Conservation (phyloP, 2,113 vertebrate genomes). For the Himantopus leucocephalus region DNA sequence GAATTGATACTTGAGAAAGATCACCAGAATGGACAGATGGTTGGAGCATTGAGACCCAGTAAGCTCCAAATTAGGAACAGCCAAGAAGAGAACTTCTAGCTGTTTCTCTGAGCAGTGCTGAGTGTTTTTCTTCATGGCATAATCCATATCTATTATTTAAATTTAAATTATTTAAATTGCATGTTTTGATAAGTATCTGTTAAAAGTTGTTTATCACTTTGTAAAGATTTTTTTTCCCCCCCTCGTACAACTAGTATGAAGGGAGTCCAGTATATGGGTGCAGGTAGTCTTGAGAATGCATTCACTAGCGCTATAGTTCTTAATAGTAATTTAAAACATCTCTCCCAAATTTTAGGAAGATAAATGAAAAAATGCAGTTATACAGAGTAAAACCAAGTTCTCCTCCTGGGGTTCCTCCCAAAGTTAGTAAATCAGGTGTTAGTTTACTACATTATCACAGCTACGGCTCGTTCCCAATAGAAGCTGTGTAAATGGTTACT, state of each 20-base stretch:
- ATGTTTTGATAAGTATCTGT: background rate
- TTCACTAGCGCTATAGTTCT: background rate
- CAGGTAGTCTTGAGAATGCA: background rate
- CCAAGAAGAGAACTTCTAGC: background rate
- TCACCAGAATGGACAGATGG: background rate
- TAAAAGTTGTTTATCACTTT: background rate
- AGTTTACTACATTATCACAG: background rate
- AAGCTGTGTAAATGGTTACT: background rate
- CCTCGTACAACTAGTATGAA: background rate
- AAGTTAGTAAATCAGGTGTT: background rate
- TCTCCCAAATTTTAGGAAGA: background rate
- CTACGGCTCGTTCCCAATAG: background rate
- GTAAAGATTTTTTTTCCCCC: background rate
- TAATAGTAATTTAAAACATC: background rate
- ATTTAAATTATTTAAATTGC: background rate
- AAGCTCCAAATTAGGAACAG: background rate
- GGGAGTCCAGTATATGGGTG: background rate
- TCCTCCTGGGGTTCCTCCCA: background rate
- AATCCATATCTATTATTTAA: background rate
- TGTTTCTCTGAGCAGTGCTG: background rate
- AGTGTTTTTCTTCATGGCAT: background rate
- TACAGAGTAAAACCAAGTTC: background rate
- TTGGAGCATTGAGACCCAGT: background rate
- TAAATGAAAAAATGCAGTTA: background rate
- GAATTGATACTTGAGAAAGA: background rate